phyloP scores from a whole-genome alignment of 2,888 invertebrate species.

The Drosophila sordidula region DNA sequence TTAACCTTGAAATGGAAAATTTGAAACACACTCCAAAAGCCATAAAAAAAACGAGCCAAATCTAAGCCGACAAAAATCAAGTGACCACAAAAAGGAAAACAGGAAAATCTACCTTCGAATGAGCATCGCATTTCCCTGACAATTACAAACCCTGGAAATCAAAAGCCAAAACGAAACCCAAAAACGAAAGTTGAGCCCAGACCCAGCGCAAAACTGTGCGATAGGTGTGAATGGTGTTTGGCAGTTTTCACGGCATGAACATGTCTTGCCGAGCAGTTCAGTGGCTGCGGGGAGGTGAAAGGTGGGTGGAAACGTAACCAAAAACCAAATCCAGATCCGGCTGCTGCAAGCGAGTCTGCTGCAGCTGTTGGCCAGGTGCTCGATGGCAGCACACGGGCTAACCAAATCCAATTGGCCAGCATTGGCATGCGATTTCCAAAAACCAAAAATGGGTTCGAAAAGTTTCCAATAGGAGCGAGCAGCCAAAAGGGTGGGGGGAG shows the following conservation, averaged over 20 bases:
- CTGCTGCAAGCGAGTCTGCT: not conserved
- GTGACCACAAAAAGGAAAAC: not conserved
- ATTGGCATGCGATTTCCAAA: slow-evolving; percentile 72
- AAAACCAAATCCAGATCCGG: slow-evolving; percentile 18
- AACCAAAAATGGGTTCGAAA: slow-evolving; percentile 55
- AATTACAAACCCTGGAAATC: slow-evolving; percentile 16
- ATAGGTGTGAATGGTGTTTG: slow-evolving; percentile 59
- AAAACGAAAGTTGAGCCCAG: slow-evolving; percentile 29
- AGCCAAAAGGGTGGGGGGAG: not conserved
- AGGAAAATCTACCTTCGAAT: not conserved
- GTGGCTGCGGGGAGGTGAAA: too few species aligned
- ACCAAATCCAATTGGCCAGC: slow-evolving; percentile 77
- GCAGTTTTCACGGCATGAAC: slow-evolving; percentile 39
- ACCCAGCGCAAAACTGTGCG: slow-evolving; percentile 32
- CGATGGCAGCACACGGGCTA: slow-evolving; percentile 44
- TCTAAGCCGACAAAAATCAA: not conserved
- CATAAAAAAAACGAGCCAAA: not conserved
- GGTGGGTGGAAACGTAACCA: slow-evolving; percentile 5
- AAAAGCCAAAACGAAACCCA: slow-evolving; percentile 7
- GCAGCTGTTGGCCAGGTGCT: slow-evolving; percentile 32
- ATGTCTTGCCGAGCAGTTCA: slow-evolving; percentile 23
- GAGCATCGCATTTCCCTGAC: slow-evolving; percentile 21
- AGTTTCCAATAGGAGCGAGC: slow-evolving; percentile 21
- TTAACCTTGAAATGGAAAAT: too few species aligned
- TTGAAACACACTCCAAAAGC: not conserved